These are phyloP conservation scores for Coregonus clupeaformis DNA, from an alignment of 2,113 vertebrate species.

Conservation along the genomic window DNA sequence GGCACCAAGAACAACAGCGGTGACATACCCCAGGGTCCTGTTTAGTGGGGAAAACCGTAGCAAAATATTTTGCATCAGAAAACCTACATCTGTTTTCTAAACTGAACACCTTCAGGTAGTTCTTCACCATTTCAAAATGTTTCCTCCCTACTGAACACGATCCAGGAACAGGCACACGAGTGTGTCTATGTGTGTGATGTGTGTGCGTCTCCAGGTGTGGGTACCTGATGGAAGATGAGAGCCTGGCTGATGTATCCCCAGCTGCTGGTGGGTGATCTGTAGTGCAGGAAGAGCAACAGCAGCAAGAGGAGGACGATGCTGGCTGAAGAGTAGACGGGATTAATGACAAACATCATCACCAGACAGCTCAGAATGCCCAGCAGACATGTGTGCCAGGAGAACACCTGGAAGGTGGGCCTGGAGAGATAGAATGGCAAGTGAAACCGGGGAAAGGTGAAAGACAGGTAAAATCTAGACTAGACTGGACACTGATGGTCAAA, in stretches of 20 bases:
- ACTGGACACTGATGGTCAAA: neutral
- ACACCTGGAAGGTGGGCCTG: slow-evolving; percentile 87
- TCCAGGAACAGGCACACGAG: neutral
- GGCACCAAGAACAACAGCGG: neutral
- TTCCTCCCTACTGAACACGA: too few species aligned
- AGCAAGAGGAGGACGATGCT: slow-evolving; percentile 82
- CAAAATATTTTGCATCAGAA: too few species aligned
- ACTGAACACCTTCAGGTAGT: too few species aligned
- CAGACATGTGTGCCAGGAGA: slow-evolving; percentile 89
- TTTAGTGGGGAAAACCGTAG: neutral
- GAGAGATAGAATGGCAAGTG: slow-evolving; percentile 25
- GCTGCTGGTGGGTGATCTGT: slow-evolving; percentile 83
- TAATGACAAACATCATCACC: slow-evolving; percentile 92
- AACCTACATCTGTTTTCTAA: too few species aligned
- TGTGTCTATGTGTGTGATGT: neutral
- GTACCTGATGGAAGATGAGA: slow-evolving; percentile 87
- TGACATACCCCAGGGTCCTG: too few species aligned
- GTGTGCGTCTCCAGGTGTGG: neutral
- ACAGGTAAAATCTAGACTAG: neutral
- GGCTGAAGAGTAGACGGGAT: slow-evolving; percentile 80
- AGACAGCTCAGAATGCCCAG: slow-evolving; percentile 85
- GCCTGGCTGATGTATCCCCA: slow-evolving; percentile 93
- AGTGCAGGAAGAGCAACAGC: slow-evolving; percentile 83
- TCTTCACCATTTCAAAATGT: too few species aligned
- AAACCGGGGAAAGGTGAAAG: neutral